phyloP scores from a whole-genome alignment of 2,113 vertebrate species.

The Scytalopus superciliaris region DNA sequence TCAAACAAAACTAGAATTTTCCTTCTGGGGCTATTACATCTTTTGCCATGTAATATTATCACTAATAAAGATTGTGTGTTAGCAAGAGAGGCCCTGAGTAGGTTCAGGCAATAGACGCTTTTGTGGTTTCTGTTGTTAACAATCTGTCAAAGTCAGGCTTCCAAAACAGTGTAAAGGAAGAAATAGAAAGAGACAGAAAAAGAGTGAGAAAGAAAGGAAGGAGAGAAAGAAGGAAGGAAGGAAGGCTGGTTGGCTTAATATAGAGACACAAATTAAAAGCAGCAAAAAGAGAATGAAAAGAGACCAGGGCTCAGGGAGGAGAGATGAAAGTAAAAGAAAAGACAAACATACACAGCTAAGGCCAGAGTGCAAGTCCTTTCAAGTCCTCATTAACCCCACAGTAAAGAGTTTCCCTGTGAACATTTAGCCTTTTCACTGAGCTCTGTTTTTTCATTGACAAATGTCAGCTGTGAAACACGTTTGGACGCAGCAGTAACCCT shows the following conservation, averaged over 20 bases:
- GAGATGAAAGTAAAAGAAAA: conserved; percentile 71
- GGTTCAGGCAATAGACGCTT: background rate
- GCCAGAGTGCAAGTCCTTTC: conserved; percentile 72
- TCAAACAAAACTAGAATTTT: background rate
- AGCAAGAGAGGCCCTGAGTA: background rate
- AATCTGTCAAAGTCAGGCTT: background rate
- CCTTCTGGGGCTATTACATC: background rate
- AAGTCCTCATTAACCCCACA: conserved; percentile 65
- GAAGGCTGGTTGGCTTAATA: conserved; percentile 7
- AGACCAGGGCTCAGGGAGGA: conserved; percentile 27
- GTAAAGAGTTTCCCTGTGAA: conserved; percentile 55
- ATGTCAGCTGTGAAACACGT: conserved; percentile 49
- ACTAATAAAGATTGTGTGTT: background rate
- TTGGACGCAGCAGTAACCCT: conserved; percentile 1
- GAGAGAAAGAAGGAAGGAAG: background rate
- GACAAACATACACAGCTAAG: conserved; percentile 71
- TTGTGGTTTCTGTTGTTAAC: background rate
- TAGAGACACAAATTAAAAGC: conserved; percentile 57
- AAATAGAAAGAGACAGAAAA: background rate
- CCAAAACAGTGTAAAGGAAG: background rate
- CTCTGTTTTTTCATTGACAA: conserved; percentile 52
- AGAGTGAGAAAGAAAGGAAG: background rate
- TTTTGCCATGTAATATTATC: background rate
- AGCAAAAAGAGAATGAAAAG: conserved; percentile 36
- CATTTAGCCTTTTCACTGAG: conserved; percentile 58